Evolutionary conservation across 2,113 vertebrate genomes (phyloP).

Genomic region (Crotalus tigris): DNA sequence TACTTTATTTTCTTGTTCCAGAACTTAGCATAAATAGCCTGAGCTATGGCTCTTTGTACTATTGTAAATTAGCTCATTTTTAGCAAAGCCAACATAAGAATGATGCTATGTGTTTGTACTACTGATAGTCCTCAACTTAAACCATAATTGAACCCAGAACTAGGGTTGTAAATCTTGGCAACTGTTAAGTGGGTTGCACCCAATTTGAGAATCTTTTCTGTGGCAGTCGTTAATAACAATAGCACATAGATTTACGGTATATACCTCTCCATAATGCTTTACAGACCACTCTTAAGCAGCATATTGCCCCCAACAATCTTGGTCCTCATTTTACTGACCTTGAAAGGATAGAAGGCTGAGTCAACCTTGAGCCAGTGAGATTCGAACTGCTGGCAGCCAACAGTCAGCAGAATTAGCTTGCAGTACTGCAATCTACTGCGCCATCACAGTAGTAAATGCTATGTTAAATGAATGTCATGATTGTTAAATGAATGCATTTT

Average conservation of each 20-base stretch:
- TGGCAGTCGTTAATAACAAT: background rate
- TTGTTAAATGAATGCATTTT: background rate
- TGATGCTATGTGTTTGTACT: background rate
- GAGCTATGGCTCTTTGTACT: slow-evolving; percentile 3
- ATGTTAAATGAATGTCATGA: background rate
- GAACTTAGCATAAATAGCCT: background rate
- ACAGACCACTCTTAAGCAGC: too few species aligned
- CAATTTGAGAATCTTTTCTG: background rate
- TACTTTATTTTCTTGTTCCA: background rate
- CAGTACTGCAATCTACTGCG: too few species aligned
- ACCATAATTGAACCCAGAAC: background rate
- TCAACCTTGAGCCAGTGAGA: too few species aligned
- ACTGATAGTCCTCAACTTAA: background rate
- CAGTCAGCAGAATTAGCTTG: too few species aligned
- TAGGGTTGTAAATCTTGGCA: background rate
- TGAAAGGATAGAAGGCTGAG: too few species aligned
- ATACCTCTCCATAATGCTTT: too few species aligned
- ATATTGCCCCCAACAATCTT: too few species aligned
- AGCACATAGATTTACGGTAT: too few species aligned
- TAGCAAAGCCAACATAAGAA: background rate
- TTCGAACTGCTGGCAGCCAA: too few species aligned
- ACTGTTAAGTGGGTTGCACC: background rate
- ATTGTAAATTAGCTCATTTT: background rate
- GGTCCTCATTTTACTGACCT: too few species aligned
- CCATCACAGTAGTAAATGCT: too few species aligned